Conservation (phyloP, 2,797 vertebrate species). For the Neomorphus geoffroyi region DNA sequence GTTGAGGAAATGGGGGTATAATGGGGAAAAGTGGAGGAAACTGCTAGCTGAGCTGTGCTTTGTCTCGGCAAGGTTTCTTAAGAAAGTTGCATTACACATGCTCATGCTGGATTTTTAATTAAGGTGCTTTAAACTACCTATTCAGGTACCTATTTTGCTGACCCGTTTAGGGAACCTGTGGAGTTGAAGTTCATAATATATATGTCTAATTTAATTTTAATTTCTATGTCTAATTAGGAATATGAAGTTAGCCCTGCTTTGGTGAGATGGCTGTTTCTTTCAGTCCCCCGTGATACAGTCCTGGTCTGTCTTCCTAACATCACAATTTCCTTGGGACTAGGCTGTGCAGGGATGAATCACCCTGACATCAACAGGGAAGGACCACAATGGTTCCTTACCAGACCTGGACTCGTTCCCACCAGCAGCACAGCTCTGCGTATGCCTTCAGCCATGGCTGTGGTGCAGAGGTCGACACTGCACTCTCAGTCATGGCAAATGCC, state of each 20-base stretch:
- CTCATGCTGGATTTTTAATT: background rate
- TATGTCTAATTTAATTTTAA: background rate
- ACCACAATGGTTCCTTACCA: background rate
- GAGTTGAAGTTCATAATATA: background rate
- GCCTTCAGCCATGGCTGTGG: rapidly evolving
- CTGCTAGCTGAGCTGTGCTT: background rate
- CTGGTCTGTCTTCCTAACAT: background rate
- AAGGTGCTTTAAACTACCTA: background rate
- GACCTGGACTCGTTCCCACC: background rate
- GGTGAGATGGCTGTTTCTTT: background rate
- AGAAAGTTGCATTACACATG: background rate
- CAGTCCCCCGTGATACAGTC: background rate
- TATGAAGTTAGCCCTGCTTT: background rate
- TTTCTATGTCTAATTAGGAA: background rate
- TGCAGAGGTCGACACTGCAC: background rate
- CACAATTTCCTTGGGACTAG: background rate
- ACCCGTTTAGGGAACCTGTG: background rate
- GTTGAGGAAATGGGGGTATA: background rate
- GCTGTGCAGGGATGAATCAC: rapidly evolving
- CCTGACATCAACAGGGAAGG: rapidly evolving
- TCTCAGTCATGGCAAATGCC: rapidly evolving
- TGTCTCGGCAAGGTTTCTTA: rapidly evolving
- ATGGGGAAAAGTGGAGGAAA: background rate
- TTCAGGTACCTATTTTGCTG: background rate
- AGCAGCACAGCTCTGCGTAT: background rate